phyloP scores from a whole-genome alignment of 2,888 invertebrate genomes.

The Drosophila leonis region DNA sequence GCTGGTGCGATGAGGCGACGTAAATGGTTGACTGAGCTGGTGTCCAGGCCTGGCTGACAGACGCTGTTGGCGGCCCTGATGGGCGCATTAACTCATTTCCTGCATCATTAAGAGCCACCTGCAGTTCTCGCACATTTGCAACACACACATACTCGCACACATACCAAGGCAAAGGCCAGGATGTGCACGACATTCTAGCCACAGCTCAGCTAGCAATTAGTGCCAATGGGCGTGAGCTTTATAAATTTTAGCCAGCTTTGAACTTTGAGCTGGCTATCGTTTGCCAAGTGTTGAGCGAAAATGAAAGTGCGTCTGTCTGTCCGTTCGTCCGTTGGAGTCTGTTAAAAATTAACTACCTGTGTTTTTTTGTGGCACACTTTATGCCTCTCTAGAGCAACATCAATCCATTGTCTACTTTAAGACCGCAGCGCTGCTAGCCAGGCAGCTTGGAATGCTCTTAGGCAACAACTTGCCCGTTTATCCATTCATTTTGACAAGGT shows the following conservation, averaged over 20 bases:
- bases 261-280: slow-evolving; percentile 11
- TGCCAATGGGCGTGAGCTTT: slow-evolving; percentile 15
- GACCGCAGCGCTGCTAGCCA: slow-evolving; percentile 26
- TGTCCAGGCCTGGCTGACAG: slow-evolving; percentile 23
- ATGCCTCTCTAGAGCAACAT: slow-evolving; percentile 52
- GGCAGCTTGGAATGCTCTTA: slow-evolving; percentile 26
- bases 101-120: slow-evolving; percentile 72
- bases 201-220: slow-evolving; percentile 30
- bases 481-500: slow-evolving; percentile 46
- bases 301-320: slow-evolving; percentile 1
- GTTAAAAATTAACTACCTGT: slow-evolving; percentile 38
- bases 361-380: slow-evolving; percentile 24
- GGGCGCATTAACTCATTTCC: slow-evolving; percentile 75
- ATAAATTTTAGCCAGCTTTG: slow-evolving; percentile 25
- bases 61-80: slow-evolving; percentile 50
- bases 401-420: slow-evolving; percentile 54
- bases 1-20: background rate
- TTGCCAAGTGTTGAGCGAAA: slow-evolving; percentile 7
- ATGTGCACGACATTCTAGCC: background rate
- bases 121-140: slow-evolving; percentile 60
- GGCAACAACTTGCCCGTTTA: slow-evolving; percentile 20
- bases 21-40: slow-evolving; percentile 6
- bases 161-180: background rate
- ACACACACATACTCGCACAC: slow-evolving; percentile 4
- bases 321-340: slow-evolving; percentile 1